Base-by-base conservation (phyloP, 2,888 invertebrate species). In the Acrobasis suavella region DNA sequence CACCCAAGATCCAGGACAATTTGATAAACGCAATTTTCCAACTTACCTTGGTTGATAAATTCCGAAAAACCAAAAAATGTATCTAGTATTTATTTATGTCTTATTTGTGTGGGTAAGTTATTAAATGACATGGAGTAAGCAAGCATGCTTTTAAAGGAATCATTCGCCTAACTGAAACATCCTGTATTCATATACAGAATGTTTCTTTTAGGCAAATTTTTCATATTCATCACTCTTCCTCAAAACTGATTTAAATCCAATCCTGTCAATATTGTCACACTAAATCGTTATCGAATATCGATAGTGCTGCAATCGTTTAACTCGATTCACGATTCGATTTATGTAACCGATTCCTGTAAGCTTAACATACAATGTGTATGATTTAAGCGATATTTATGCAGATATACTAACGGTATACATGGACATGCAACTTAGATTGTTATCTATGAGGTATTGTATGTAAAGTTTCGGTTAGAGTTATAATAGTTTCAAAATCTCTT, bases 271-370 rank as follows among this genome's bases (percentile, higher is more conserved):
- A 46, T 2, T 12, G 46, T 46, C 46, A 46, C 14, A n/a, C 14
- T 46, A 16, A 56, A 56, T 42, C 42, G 17, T 22, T 56, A 56
- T 46, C 10, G 16, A 39, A 56, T 62, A 65, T 64, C 17, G 55
- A 62, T 49, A 62, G 62, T 67, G 63, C 54, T 17, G 65, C 54
- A 66, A 73, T 67, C 63, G 63, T 65, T 60, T 52, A 64, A 50
- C 69, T 71, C 68, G 71, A 70, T 71, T 64, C 69, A 68, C 70
- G 69, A 71, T 65, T 67, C 65, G 54, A 69, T 71, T 73, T 75
- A 69, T 65, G 74, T 71, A 72, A 72, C 66, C 68, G 72, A 69
- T 69, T 64, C 67, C 54, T 17, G 38, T 50, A 15, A 61, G 61
- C 59, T 66, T 63, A 66, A 67, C 68, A 70, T 65, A 70, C 68